These are phyloP conservation scores for Lapara coniferarum DNA, from an alignment of 2,888 invertebrate species.

Conservation along the genomic window DNA sequence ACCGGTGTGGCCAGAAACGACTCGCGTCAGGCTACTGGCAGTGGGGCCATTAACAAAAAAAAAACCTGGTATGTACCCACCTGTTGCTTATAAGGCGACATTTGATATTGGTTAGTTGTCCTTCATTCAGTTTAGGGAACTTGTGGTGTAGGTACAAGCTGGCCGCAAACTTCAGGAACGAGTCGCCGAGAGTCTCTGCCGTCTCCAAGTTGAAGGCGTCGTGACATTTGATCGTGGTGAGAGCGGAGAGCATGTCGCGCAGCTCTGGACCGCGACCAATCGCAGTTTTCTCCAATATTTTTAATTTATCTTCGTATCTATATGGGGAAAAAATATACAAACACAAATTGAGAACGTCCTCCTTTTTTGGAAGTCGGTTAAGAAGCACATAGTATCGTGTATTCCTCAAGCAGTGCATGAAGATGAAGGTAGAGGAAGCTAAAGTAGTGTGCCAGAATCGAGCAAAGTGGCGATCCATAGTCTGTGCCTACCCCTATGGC, in stretches of 20 bases:
- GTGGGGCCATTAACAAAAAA: too few relatives aligned
- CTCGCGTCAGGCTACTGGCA: too few relatives aligned
- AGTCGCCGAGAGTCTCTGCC: slow-evolving; percentile 94
- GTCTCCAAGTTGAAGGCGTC: slow-evolving; percentile 92
- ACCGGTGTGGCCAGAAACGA: too few relatives aligned
- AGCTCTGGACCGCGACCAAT: slow-evolving; percentile 72
- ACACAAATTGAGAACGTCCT: too few relatives aligned
- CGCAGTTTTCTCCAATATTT: slow-evolving; percentile 47
- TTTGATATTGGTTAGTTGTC: slow-evolving; percentile 89
- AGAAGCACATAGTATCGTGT: too few relatives aligned
- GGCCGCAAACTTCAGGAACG: slow-evolving; percentile 91
- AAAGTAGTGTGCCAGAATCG: too few relatives aligned
- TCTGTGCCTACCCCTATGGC: too few relatives aligned
- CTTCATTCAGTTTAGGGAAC: slow-evolving; percentile 89
- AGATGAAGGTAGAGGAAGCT: too few relatives aligned
- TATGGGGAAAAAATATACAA: too few relatives aligned
- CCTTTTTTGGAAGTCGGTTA: too few relatives aligned
- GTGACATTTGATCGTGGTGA: slow-evolving; percentile 88
- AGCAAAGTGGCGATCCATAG: too few relatives aligned
- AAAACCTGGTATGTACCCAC: slow-evolving; percentile 84
- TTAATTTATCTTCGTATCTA: slow-evolving; percentile 65
- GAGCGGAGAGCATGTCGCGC: slow-evolving; percentile 80
- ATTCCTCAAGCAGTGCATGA: too few relatives aligned
- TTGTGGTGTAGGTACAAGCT: slow-evolving; percentile 88
- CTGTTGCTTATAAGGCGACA: slow-evolving; percentile 90